Percentiles rank a stretch among this genome's conserved stretches.
Evolutionary conservation across 2,113 vertebrate genomes (phyloP).

Genomic region (Crotalus tigris): DNA sequence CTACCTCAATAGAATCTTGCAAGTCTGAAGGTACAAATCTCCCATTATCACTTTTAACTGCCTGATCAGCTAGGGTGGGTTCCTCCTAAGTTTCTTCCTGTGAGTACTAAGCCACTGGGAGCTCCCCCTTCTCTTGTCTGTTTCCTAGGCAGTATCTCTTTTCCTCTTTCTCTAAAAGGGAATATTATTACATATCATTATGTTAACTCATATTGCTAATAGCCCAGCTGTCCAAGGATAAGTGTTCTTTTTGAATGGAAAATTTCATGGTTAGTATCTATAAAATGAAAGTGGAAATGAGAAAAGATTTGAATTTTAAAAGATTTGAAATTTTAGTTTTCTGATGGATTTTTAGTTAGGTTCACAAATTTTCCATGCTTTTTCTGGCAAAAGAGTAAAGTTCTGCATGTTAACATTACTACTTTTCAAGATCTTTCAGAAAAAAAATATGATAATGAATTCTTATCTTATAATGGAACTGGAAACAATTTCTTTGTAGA

Average conservation of each 20-base stretch:
- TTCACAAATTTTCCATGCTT: not conserved
- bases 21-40: no score
- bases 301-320: not conserved
- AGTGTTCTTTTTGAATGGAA: not conserved
- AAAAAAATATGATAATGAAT: slow-evolving; percentile 1
- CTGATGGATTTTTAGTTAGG: not conserved
- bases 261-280: not conserved
- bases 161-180: no score
- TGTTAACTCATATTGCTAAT: no score
- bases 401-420: not conserved
- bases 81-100: no score
- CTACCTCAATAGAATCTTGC: no score
- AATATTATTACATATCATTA: no score
- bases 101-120: no score
- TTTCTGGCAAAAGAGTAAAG: slow-evolving; percentile 5
- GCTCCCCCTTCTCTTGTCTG: no score
- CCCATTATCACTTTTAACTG: no score
- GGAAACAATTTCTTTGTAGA: not conserved
- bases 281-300: not conserved
- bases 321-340: not conserved
- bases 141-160: no score
- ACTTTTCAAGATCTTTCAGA: slow-evolving; percentile 7
- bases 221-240: not conserved
- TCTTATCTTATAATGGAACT: not conserved
- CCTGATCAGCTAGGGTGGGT: no score